These are phyloP conservation scores for Arrhopalites spinosus DNA, from an alignment of 2,888 invertebrate species.

Conservation along the genomic window DNA sequence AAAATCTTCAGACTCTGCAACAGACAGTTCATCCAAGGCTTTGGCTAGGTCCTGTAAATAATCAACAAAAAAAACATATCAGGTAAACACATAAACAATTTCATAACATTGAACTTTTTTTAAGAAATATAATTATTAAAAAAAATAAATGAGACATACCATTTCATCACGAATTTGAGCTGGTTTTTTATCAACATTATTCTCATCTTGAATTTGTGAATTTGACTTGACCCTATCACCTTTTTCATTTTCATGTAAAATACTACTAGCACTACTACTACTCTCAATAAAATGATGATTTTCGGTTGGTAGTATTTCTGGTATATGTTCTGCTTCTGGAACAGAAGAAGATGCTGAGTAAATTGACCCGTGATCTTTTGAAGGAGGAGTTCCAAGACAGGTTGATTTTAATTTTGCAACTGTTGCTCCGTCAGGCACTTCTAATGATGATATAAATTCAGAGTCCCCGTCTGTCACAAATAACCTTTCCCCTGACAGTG, in stretches of 20 bases:
- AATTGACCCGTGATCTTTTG: background rate
- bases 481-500: conserved; percentile 9
- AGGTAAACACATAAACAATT: background rate
- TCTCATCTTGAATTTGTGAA: background rate
- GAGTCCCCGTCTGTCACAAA: conserved; percentile 23
- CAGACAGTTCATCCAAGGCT: conserved; percentile 49
- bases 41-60: conserved; percentile 48
- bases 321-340: background rate
- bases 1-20: conserved; percentile 45
- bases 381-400: background rate
- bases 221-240: background rate
- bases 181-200: background rate
- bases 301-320: too few species aligned
- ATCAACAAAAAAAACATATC: too few species aligned
- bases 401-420: conserved; percentile 27
- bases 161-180: background rate
- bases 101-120: background rate
- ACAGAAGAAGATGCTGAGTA: conserved; percentile 2
- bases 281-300: too few species aligned
- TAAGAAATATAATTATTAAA: background rate
- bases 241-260: background rate
- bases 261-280: background rate
- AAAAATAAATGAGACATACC: background rate
- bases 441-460: conserved; percentile 9
- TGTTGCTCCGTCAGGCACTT: conserved; percentile 35